Evolutionary conservation across 2,113 vertebrate species (phyloP).

Genomic region (Lasiurus borealis): DNA sequence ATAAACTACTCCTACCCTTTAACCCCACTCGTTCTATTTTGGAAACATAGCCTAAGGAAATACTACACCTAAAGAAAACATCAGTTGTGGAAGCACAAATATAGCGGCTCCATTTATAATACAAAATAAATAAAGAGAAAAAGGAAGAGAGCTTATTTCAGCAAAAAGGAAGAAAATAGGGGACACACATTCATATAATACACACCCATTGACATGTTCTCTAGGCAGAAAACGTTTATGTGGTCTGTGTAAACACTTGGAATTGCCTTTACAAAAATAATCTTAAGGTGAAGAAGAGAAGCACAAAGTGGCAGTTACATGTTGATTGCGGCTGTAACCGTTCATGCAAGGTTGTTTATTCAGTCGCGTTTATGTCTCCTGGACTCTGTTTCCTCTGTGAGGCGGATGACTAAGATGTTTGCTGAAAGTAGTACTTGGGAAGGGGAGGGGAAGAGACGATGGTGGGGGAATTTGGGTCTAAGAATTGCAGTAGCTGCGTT

Average conservation of each 20-base stretch:
- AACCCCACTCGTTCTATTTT: constrained; percentile 22
- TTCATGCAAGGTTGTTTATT: not conserved
- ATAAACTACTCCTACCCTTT: not conserved
- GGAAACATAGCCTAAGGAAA: constrained; percentile 48
- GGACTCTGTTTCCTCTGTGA: not conserved
- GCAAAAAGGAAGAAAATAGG: not conserved
- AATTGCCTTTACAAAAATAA: not conserved
- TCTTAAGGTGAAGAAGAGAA: not conserved
- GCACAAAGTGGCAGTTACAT: not conserved
- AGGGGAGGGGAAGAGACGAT: too few relatives aligned
- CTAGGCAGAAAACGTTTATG: not conserved
- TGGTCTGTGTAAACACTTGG: not conserved
- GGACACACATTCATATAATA: not conserved
- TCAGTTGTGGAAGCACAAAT: constrained; percentile 19
- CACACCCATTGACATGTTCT: not conserved
- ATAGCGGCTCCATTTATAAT: constrained; percentile 3
- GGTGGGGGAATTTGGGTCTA: not conserved
- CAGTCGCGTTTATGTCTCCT: not conserved
- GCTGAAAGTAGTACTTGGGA: not conserved
- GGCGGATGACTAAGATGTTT: not conserved
- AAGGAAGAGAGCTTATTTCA: not conserved
- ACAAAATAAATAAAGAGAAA: constrained; percentile 20
- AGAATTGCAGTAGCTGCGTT: not conserved
- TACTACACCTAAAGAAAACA: constrained; percentile 27
- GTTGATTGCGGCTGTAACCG: not conserved